Base-by-base conservation (phyloP, 2,888 invertebrate genomes). In the Agonopterix arenella region DNA sequence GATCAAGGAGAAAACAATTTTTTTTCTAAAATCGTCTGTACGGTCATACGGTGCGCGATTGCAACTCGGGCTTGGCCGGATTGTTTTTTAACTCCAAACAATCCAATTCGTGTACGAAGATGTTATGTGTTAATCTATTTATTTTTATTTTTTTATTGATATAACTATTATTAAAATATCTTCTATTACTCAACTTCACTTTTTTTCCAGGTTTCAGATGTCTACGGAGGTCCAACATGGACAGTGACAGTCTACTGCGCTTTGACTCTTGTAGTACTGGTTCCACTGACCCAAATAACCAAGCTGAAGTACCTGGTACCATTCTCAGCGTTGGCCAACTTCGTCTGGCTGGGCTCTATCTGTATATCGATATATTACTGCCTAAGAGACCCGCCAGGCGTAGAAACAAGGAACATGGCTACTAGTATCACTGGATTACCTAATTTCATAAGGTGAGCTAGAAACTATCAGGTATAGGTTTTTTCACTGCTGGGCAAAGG, bases 321-420 rank as follows among this genome's bases (percentile, higher is more conserved):
- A 0, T 96, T 97, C 80, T 98, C 98, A 0, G 92, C 95, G 44
- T 72, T 96, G 36, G 98, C 98, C 46, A 98, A 98, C 76, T 65
- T 95, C 11, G 93, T 95, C 37, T 95, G 97, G 89, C 85, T 95
- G 0, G 80, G 90, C 0, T 95, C 97, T 0, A 93, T 98, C 51
- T 91, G 90, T 47, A 94, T 98, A 53, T 96, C 95, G 1, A 90
- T 97, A 40, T 95, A 95, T 75, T 97, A 95, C 78, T 92, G 97
- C 73, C 91, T 97, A 67, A 90, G 90, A 45, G 76, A 80, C 45
- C 88, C 84, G 11, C 80, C 90, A 0, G 73, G 81, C 1, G 50
- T 84, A 1, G 67, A 73, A 1, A 80, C 85, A 76, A 67, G 86
- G 54, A 73, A 80, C 41, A 53, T 90, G 68, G 52, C 81, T 76